phyloP scores from a whole-genome alignment of 2,888 invertebrate genomes.

The Ypsolopha scabrella region DNA sequence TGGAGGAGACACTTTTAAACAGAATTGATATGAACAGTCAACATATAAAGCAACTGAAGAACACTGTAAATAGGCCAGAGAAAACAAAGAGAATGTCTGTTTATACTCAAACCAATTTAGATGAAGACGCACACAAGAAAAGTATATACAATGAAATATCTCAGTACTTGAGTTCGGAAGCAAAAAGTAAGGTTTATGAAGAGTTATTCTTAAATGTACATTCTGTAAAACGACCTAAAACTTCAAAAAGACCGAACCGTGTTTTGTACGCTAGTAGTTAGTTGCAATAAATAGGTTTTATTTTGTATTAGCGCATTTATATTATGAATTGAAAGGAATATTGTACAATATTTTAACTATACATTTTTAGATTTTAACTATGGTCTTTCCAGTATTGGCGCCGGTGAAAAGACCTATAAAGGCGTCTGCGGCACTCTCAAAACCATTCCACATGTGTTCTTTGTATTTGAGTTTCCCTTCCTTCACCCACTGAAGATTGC shows the following conservation, averaged over 20 bases:
- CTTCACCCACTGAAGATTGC: slow-evolving; percentile 72
- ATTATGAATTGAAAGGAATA: background rate
- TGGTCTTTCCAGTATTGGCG: slow-evolving; percentile 75
- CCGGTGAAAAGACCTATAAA: slow-evolving; percentile 73
- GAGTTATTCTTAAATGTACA: slow-evolving; percentile 43
- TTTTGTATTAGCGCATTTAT: background rate
- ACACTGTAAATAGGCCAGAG: slow-evolving; percentile 3
- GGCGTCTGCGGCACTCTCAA: slow-evolving; percentile 74
- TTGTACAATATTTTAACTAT: background rate
- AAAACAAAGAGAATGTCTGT: slow-evolving; percentile 11
- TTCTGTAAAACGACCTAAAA: slow-evolving; percentile 15
- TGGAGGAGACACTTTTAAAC: slow-evolving; percentile 40
- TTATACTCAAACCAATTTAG: slow-evolving; percentile 27
- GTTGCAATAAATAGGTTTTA: slow-evolving; percentile 19
- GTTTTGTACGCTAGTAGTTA: slow-evolving; percentile 13
- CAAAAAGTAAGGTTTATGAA: slow-evolving; percentile 47
- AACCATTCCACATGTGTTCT: slow-evolving; percentile 75
- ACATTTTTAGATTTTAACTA: slow-evolving; percentile 64
- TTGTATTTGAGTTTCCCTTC: slow-evolving; percentile 75
- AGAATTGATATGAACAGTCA: slow-evolving; percentile 51
- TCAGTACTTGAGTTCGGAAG: slow-evolving; percentile 37
- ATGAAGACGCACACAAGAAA: slow-evolving; percentile 33
- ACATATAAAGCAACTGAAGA: slow-evolving; percentile 37
- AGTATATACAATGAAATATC: slow-evolving; percentile 48
- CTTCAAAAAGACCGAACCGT: background rate